Base-by-base conservation (phyloP, 2,113 vertebrate genomes). In the Gila orcuttii region DNA sequence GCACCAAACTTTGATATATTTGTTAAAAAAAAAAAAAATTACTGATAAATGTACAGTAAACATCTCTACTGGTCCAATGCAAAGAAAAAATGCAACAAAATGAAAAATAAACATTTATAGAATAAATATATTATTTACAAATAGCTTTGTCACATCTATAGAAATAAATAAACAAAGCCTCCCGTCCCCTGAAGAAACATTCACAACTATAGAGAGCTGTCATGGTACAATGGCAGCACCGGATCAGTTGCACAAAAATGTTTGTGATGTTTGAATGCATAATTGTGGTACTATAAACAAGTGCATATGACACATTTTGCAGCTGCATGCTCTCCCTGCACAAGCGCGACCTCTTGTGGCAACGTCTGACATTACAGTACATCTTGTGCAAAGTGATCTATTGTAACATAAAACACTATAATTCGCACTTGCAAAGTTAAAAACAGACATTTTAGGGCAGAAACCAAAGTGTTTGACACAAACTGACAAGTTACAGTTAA, bases 91-190 rank as follows among this genome's bases (percentile, higher is more conserved):
- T 69, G 87, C 90, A 93, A 93, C 89, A 88, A 92, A 93, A 92
- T 90, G 89, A 90, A 93, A 93, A 94, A 95, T 93, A 93, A 93
- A 96, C 92, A 94, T 93, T 94, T 96, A 94, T 93, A 95, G 93
- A 96, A 96, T 96, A 96, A 95, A 96, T 96, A 96, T 95, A 91
- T 86, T 96, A 95, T 96, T 89, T 96, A 95, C 92, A 95, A 91
- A 93, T 93, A 93, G 92, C 93, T 95, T 94, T 93, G 92, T 95
- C 93, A 91, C 92, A 93, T 94, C 92, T 94, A 93, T 93, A 90
- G 87, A 93, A 95, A 95, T 95, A 95, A 96, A 95, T 95, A 96
- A 94, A 94, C 93, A 93, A 93, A 94, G 91, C 93, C 92, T 90
- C 90, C 89, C 93, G 87, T 91, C 92, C 90, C 87, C 90, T 80